These are phyloP conservation scores for Tetheella fluctuosa DNA, from an alignment of 2,888 invertebrate species.

Conservation along the genomic window DNA sequence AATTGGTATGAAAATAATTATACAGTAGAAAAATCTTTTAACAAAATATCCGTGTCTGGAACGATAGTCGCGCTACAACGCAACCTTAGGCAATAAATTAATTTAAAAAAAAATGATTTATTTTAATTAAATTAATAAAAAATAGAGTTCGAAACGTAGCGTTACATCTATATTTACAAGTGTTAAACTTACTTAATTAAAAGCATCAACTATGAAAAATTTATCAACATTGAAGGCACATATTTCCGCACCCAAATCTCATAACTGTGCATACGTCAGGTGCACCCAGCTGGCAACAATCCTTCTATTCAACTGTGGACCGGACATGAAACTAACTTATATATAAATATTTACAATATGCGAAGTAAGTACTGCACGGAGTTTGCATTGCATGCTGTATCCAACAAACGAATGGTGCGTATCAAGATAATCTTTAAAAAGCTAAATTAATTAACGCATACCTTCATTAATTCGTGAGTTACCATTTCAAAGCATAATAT, in stretches of 20 bases:
- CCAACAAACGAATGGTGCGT: no score
- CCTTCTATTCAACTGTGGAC: slow-evolving; percentile 54
- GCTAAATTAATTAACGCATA: no score
- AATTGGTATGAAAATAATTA: slow-evolving; percentile 18
- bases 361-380: slow-evolving; percentile 53
- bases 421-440: no score
- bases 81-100: slow-evolving; percentile 70
- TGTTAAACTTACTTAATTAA: slow-evolving; percentile 78
- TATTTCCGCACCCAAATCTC: slow-evolving; percentile 81
- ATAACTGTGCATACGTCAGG: slow-evolving; percentile 64
- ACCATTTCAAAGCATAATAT: no score
- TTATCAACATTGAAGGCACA: slow-evolving; percentile 84
- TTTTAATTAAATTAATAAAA: slow-evolving; percentile 77
- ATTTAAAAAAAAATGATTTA: slow-evolving; percentile 56
- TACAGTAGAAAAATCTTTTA: slow-evolving; percentile 22
- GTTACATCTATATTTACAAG: slow-evolving; percentile 78
- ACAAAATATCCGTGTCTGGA: slow-evolving; percentile 31
- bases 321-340: slow-evolving; percentile 64
- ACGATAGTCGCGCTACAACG: slow-evolving; percentile 36
- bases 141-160: slow-evolving; percentile 75
- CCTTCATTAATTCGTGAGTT: no score
- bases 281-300: slow-evolving; percentile 64
- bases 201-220: slow-evolving; percentile 82
- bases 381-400: slow-evolving; percentile 33
- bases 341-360: slow-evolving; percentile 52